Evolutionary conservation across 1,140 invertebrate genomes (phyloP), one percentile per base, ranked within the genome.

Genomic region (Drosophila burlai): DNA sequence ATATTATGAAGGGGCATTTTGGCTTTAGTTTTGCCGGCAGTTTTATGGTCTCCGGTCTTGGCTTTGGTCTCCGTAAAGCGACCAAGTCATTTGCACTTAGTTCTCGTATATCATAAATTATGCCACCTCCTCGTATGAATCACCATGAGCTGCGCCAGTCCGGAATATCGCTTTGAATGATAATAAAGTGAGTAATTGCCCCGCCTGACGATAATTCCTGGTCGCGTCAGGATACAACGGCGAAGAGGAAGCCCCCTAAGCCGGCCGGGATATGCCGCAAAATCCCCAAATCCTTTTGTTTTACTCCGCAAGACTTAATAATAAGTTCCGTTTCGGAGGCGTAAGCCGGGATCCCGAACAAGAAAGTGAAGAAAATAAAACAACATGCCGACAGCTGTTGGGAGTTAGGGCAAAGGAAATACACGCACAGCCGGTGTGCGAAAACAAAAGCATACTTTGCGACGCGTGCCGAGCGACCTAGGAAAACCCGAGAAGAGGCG

Each of bases 351-450:
- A 47, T 49, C 66, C 63, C 34, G n/a, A 21, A 54, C 18, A 31
- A 47, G 40, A 43, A 43, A 5, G 21, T 10, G 9, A 15, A 29
- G 16, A 55, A 42, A 15, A 18, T 40, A n/a, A n/a, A 65, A 54
- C 67, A 79, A 89, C 66, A 89, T 68, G 74, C 84, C 84, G 69
- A 75, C 84, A 89, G 85, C 84, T 89, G 84, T 89, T 84, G 84
- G 76, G 80, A 61, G 65, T 57, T 67, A 78, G 58, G 57, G 72
- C 67, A 55, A 52, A 63, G 68, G 50, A 72, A 73, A 69, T 29
- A 50, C 65, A 66, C 58, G 58, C 65, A 66, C 67, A 58, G 47
- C 46, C 66, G 63, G 68, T 67, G 73, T 64, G 68, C 52, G 54
- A 49, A 85, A 83, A 69, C 54, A 62, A 61, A 59, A 81, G 80